Evolutionary conservation across 2,113 vertebrate genomes (phyloP), one percentile per base, ranked within the genome.

Genomic region (Bucco capensis): DNA sequence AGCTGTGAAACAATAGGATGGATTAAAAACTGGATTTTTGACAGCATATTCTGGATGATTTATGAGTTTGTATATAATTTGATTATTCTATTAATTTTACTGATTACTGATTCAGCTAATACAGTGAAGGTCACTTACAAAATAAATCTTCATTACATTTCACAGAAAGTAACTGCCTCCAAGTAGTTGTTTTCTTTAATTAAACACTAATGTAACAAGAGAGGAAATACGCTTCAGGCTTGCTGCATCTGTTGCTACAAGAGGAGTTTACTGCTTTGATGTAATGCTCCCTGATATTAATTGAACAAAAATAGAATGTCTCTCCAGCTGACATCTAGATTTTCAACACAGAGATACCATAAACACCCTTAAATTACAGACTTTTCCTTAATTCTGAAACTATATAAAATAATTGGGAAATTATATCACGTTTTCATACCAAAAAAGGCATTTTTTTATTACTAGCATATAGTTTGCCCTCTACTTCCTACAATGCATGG

Each of bases 41-140:
- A 98, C 97, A 98, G 97, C 94, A 89, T 91, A 95, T 97, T 97
- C 93, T 2, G 40, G 35, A 96, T 98, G 98, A 98, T 98, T 98
- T 98, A 98, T 98, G 98, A 98, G 97, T 98, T 98, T 98, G 97
- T 97, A 97, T 97, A 97, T 98, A 98, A 98, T 98, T 98, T 98
- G 97, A 98, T 98, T 98, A 98, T 98, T 98, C 97, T 98, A 98
- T 98, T 98, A 98, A 98, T 98, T 98, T 97, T 97, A 97, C 97
- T 98, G 97, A 98, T 98, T 98, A 98, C 97, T 96, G 96, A 95
- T 97, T 97, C 96, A 96, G 97, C 97, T 97, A 98, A 98, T 98
- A 97, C 96, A 97, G 96, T 96, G 97, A 98, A 98, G 98, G 98
- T 98, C 97, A 98, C 97, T 98, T 98, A 96, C 96, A 98, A 98